phyloP scores from a whole-genome alignment of 2,888 invertebrate species.

The Caenorhabditis virilis region DNA sequence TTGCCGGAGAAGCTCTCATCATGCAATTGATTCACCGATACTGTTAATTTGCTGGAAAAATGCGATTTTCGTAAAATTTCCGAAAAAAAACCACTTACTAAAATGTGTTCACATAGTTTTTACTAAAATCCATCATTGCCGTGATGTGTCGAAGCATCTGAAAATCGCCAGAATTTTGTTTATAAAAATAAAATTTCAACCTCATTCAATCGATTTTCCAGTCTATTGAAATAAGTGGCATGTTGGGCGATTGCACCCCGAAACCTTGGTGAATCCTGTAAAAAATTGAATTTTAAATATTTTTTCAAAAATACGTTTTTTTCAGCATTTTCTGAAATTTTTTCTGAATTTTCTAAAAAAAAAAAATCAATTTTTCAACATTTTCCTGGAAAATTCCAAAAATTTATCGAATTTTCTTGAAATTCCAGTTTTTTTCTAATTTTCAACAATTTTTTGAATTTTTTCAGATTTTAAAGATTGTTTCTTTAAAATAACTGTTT shows the following conservation, averaged over 20 bases:
- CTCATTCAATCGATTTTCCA: slow-evolving; percentile 54
- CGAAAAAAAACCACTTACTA: slow-evolving; percentile 75
- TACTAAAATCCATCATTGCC: slow-evolving; percentile 87
- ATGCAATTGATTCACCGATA: slow-evolving; percentile 87
- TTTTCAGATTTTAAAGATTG: too few species aligned
- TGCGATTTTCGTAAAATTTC: neutral
- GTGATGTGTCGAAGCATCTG: slow-evolving; percentile 83
- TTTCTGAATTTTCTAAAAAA: too few species aligned
- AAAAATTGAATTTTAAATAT: too few species aligned
- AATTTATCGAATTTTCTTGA: too few species aligned
- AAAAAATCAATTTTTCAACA: neutral
- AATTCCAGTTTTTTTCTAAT: too few species aligned
- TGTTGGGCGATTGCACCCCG: slow-evolving; percentile 44
- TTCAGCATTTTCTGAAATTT: too few species aligned
- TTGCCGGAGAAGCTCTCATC: slow-evolving; percentile 83
- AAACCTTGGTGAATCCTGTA: slow-evolving; percentile 44
- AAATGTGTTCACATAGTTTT: slow-evolving; percentile 87
- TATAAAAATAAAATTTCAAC: slow-evolving; percentile 5
- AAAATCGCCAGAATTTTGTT: neutral
- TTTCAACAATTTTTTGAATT: too few species aligned
- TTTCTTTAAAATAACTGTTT: too few species aligned
- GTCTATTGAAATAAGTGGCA: slow-evolving; percentile 40
- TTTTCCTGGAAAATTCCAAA: neutral
- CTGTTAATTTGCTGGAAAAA: slow-evolving; percentile 73
- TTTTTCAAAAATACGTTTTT: too few species aligned